Evolutionary conservation across 2,797 vertebrate species (phyloP).

Genomic region (Danio jaintianensis): DNA sequence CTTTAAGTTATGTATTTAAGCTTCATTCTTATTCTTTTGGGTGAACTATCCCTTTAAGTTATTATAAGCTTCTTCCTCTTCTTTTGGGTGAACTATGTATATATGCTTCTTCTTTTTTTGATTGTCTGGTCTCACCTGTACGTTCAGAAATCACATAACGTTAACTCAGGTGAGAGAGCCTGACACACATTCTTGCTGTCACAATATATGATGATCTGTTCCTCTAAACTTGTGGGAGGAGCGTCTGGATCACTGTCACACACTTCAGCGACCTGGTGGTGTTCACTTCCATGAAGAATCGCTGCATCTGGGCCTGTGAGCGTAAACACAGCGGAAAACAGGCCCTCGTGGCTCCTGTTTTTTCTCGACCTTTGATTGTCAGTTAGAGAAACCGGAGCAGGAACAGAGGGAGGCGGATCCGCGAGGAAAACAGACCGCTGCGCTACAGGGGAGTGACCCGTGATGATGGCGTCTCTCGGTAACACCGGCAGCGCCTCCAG

Average conservation of each 20-base stretch:
- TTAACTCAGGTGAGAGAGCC: slow-evolving; percentile 43
- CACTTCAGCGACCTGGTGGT: slow-evolving; percentile 18
- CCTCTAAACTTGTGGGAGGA: slow-evolving; percentile 34
- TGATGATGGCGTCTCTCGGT: slow-evolving; percentile 76
- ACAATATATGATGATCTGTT: slow-evolving; percentile 6
- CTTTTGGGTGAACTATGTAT: too few relatives aligned
- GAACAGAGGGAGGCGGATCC: slow-evolving; percentile 31
- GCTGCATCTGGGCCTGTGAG: background rate
- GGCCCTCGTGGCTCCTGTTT: background rate
- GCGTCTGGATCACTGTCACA: slow-evolving; percentile 6
- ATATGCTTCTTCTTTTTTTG: background rate
- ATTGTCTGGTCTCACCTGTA: slow-evolving; percentile 37
- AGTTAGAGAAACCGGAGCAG: slow-evolving; percentile 26
- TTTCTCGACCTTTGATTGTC: slow-evolving; percentile 19
- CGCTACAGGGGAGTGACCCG: slow-evolving; percentile 40
- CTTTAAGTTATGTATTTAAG: too few relatives aligned
- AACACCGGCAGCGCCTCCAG: slow-evolving; percentile 78
- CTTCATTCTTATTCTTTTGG: too few relatives aligned
- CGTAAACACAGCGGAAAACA: background rate
- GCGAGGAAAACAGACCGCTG: slow-evolving; percentile 32
- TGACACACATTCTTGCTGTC: slow-evolving; percentile 37
- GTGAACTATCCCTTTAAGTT: too few relatives aligned
- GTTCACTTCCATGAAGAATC: slow-evolving; percentile 4
- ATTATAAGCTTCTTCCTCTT: too few relatives aligned
- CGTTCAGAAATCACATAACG: slow-evolving; percentile 20